Evolutionary conservation across 2,888 invertebrate species (phyloP).

Genomic region (Drosophila melanosoma): DNA sequence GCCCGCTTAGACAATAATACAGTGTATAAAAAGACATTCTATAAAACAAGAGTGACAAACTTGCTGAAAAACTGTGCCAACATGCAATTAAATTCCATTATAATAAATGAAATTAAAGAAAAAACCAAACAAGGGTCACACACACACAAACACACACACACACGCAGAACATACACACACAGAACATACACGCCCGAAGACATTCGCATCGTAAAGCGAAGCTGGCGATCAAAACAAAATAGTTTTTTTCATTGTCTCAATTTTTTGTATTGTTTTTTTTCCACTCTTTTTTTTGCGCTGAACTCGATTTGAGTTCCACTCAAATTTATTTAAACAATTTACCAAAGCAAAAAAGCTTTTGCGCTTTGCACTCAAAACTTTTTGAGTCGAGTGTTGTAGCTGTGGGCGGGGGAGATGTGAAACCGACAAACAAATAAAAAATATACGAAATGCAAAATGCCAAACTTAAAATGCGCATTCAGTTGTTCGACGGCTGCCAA

Average conservation of each 20-base stretch:
- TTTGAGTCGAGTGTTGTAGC: slow-evolving; percentile 14
- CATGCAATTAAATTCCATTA: slow-evolving; percentile 56
- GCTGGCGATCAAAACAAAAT: slow-evolving; percentile 72
- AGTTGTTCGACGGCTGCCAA: slow-evolving; percentile 62
- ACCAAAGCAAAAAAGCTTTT: slow-evolving; percentile 56
- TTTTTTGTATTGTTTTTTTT: not conserved
- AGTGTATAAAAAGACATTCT: not conserved
- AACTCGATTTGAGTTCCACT: slow-evolving; percentile 74
- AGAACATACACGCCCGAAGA: not conserved
- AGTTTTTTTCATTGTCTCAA: slow-evolving; percentile 32
- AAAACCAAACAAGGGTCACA: slow-evolving; percentile 11
- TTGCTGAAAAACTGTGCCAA: slow-evolving; percentile 50
- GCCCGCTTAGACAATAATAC: not conserved
- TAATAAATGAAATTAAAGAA: slow-evolving; percentile 34
- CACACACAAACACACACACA: not conserved
- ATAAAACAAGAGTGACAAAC: not conserved
- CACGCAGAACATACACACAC: not conserved
- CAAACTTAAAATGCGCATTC: slow-evolving; percentile 47
- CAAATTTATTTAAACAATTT: slow-evolving; percentile 52
- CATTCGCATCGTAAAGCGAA: slow-evolving; percentile 46
- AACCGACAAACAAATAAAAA: slow-evolving; percentile 32
- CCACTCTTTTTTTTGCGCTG: not conserved
- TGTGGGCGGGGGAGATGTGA: not conserved
- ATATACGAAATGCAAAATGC: not conserved
- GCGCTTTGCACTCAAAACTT: slow-evolving; percentile 42